These are phyloP conservation scores for Aphaenogaster floridana DNA, from an alignment of 1,140 invertebrate species.

Conservation along the genomic window DNA sequence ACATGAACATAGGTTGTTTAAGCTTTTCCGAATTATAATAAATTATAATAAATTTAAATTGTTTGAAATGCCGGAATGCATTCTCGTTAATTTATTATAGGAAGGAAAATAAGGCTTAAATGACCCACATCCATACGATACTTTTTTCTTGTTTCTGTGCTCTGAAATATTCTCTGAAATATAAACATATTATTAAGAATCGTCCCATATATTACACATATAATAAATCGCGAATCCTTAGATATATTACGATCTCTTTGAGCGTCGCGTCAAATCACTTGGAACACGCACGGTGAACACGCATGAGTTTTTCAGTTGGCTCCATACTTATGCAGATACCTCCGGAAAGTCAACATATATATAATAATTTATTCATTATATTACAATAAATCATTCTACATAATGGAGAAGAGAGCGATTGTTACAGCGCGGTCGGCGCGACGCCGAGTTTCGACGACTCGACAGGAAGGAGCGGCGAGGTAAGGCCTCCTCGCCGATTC, in stretches of 20 bases:
- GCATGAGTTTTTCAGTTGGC: slow-evolving; percentile 53
- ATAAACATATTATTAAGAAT: slow-evolving; percentile 10
- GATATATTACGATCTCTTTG: slow-evolving; percentile 38
- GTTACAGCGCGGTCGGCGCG: slow-evolving; percentile 61
- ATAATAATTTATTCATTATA: slow-evolving; percentile 78
- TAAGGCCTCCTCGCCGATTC: background rate
- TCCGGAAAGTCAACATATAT: slow-evolving; percentile 74
- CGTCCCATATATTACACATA: slow-evolving; percentile 26
- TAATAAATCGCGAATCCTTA: slow-evolving; percentile 56
- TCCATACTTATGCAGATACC: slow-evolving; percentile 66
- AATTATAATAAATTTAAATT: background rate
- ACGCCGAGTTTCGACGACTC: slow-evolving; percentile 50
- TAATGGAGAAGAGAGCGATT: slow-evolving; percentile 76
- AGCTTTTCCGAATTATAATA: slow-evolving; percentile 5
- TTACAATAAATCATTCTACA: slow-evolving; percentile 78
- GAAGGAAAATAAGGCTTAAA: background rate
- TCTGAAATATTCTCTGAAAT: background rate
- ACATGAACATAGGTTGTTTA: background rate
- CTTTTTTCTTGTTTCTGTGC: background rate
- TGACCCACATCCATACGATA: background rate
- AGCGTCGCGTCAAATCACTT: slow-evolving; percentile 59
- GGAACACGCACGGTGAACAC: slow-evolving; percentile 72
- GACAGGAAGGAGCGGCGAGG: slow-evolving; percentile 5
- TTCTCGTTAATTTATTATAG: background rate
- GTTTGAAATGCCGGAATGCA: background rate